Evolutionary conservation across 2,113 vertebrate species (phyloP).

Genomic region (Nanorana parkeri): DNA sequence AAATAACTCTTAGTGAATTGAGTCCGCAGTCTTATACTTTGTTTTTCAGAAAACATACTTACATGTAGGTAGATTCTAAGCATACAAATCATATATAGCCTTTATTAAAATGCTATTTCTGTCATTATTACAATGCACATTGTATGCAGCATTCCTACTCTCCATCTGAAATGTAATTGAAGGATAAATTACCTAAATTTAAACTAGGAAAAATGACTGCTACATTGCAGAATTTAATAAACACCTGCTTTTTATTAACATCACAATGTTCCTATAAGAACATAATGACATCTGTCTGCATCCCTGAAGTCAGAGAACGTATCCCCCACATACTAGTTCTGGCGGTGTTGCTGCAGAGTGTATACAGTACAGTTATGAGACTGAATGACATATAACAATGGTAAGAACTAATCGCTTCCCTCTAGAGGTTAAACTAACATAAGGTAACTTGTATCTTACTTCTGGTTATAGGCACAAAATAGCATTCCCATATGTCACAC

Average conservation of each 20-base stretch:
- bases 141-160: slow-evolving; percentile 1
- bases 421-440: slow-evolving; percentile 12
- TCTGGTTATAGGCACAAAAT: slow-evolving; percentile 34
- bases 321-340: slow-evolving; percentile 4
- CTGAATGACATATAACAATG: slow-evolving; percentile 35
- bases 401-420: slow-evolving; percentile 11
- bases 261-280: neutral
- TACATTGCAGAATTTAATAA: neutral
- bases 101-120: slow-evolving; percentile 8
- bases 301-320: slow-evolving; percentile 6
- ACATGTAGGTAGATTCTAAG: too few species aligned
- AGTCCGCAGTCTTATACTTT: too few species aligned
- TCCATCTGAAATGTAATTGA: slow-evolving; percentile 6
- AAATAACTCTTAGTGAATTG: too few species aligned
- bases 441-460: slow-evolving; percentile 4
- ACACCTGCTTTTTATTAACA: slow-evolving; percentile 27
- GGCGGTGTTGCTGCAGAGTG: neutral
- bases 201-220: slow-evolving; percentile 21
- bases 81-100: slow-evolving; percentile 6
- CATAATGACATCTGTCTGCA: slow-evolving; percentile 23
- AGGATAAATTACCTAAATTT: slow-evolving; percentile 6
- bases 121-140: slow-evolving; percentile 3
- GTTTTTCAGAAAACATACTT: too few species aligned
- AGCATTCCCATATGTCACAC: slow-evolving; percentile 33
- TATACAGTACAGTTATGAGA: slow-evolving; percentile 3